These are phyloP conservation scores for Macrophya annulata DNA, from an alignment of 2,888 invertebrate genomes.

Conservation along the genomic window DNA sequence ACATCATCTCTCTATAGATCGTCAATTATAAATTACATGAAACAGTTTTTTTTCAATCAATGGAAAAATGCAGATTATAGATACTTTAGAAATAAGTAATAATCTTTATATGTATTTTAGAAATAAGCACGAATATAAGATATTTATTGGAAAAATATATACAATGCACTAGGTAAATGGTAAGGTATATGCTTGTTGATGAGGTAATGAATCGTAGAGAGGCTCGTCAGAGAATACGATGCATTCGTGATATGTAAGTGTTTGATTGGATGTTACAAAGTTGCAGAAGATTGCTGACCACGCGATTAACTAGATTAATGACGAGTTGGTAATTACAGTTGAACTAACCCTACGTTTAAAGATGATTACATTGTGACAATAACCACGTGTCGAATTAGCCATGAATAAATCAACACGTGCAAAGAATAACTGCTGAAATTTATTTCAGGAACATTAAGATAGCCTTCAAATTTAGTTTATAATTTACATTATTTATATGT, in stretches of 20 bases:
- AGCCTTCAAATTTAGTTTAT: not conserved
- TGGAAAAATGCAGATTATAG: not conserved
- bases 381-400: constrained; percentile 36
- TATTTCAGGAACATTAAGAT: not conserved
- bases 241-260: not conserved
- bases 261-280: constrained; percentile 26
- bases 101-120: not conserved
- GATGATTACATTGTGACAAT: constrained; percentile 14
- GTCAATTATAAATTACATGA: not conserved
- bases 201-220: not conserved
- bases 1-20: not conserved
- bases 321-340: not conserved
- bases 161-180: not conserved
- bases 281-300: constrained; percentile 30
- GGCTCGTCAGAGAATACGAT: not conserved
- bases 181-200: not conserved
- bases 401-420: constrained; percentile 29
- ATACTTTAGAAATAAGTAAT: not conserved
- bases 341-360: not conserved
- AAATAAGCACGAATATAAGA: too few species aligned
- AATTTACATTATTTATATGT: not conserved
- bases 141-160: too few species aligned
- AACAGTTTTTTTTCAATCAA: not conserved
- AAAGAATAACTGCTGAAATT: not conserved
- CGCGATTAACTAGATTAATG: constrained; percentile 28